Evolutionary conservation across 2,113 vertebrate genomes (phyloP).

Genomic region (Danio rerio): GRCz12tu NC_133188.1:8197501-8198000

Average conservation of each 20-base stretch:
- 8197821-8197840: slow-evolving; percentile 58
- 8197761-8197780: slow-evolving; percentile 5
- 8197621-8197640: slow-evolving; percentile 18
- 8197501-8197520: slow-evolving; percentile 22
- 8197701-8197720: slow-evolving; percentile 43
- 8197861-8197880: too few species aligned
- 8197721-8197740: slow-evolving; percentile 30
- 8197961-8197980: too few species aligned
- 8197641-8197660: slow-evolving; percentile 19
- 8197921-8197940: too few species aligned
- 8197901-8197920: too few species aligned
- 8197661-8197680: slow-evolving; percentile 46
- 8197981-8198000: too few species aligned
- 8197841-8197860: slow-evolving; percentile 55
- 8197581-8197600: neutral
- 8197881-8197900: too few species aligned
- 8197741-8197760: slow-evolving; percentile 20
- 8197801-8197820: slow-evolving; percentile 27
- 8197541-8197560: neutral
- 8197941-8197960: too few species aligned
- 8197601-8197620: neutral
- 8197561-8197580: neutral
- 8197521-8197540: neutral
- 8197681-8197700: slow-evolving; percentile 56
- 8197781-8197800: slow-evolving; percentile 8